These are phyloP conservation scores for Xenentodon cancila DNA, from an alignment of 2,797 vertebrate genomes.

Conservation along the genomic window DNA sequence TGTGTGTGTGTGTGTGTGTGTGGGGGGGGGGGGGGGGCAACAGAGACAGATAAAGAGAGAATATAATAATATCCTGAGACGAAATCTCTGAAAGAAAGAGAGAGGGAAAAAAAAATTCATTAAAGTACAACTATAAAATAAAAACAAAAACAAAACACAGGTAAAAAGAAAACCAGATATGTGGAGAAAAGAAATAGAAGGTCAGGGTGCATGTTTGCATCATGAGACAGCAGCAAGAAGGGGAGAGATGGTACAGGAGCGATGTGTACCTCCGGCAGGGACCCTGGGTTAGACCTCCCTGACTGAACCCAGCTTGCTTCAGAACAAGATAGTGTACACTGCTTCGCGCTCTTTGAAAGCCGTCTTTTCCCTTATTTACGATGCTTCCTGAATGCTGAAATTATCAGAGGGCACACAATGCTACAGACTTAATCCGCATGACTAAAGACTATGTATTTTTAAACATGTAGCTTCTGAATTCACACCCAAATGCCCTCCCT, in stretches of 20 bases:
- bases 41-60: conserved; percentile 38
- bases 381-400: conserved; percentile 52
- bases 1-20: neutral
- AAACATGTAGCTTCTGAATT: conserved; percentile 44
- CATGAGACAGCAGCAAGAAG: conserved; percentile 27
- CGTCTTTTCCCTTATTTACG: conserved; percentile 42
- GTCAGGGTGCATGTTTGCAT: conserved; percentile 55
- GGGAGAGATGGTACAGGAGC: conserved; percentile 52
- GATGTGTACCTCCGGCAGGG: conserved; percentile 63
- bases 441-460: conserved; percentile 31
- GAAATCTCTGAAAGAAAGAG: conserved; percentile 22
- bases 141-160: neutral
- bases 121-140: conserved; percentile 10
- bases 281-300: conserved; percentile 52
- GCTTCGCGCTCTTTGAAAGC: conserved; percentile 52
- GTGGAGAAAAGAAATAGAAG: conserved; percentile 46
- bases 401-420: conserved; percentile 1
- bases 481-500: conserved; percentile 29
- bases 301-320: conserved; percentile 60
- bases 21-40: conserved; percentile 17
- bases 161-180: conserved; percentile 15
- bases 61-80: conserved; percentile 44
- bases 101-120: conserved; percentile 24
- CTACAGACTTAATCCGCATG: conserved; percentile 20
- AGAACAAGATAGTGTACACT: conserved; percentile 55